Evolutionary conservation across 1,140 invertebrate species (phyloP).

Genomic region (Camponotus pennsylvanicus): DNA sequence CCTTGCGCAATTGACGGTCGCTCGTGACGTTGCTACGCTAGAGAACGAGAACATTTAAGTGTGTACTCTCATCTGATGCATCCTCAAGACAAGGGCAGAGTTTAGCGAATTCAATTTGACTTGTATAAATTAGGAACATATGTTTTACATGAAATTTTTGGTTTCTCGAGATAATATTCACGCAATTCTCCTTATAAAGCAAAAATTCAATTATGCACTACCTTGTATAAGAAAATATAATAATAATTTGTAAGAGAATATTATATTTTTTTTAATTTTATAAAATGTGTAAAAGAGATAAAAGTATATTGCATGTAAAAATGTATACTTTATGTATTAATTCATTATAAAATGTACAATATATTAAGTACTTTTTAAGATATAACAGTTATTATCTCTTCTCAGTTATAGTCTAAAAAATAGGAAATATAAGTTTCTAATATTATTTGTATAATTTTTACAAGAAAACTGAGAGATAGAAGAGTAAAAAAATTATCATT

Average conservation of each 20-base stretch:
- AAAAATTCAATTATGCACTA: neutral
- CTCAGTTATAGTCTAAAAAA: too few relatives aligned
- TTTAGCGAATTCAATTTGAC: slow-evolving; percentile 10
- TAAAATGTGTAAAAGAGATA: neutral
- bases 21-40: slow-evolving; percentile 17
- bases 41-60: slow-evolving; percentile 28
- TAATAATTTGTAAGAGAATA: neutral
- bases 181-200: neutral
- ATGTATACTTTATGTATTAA: neutral
- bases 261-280: neutral
- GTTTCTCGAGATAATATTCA: neutral
- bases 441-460: neutral
- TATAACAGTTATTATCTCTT: too few relatives aligned
- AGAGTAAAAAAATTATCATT: too few relatives aligned
- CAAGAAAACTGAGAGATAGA: too few relatives aligned
- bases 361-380: too few relatives aligned
- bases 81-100: neutral
- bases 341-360: neutral
- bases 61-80: slow-evolving; percentile 16
- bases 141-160: neutral
- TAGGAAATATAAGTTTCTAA: neutral
- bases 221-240: neutral
- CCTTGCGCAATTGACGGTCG: slow-evolving; percentile 20
- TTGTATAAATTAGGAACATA: neutral
- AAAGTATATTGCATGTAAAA: neutral